Evolutionary conservation across 2,797 vertebrate genomes (phyloP).

Genomic region (Myioborus miniatus): DNA sequence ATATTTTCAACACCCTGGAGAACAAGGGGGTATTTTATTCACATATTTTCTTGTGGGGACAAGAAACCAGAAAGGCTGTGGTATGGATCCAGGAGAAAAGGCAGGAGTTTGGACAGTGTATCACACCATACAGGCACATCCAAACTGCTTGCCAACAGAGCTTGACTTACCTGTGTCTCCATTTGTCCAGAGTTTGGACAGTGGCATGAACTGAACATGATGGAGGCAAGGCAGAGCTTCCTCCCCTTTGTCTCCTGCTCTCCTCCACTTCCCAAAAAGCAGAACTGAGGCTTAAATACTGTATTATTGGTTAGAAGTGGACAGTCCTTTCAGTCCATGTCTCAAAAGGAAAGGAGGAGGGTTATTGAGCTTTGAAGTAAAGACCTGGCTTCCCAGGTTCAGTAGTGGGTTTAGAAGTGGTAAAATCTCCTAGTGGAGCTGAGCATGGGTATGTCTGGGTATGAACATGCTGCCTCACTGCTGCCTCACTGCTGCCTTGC

Average conservation of each 20-base stretch:
- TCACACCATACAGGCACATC: fast-evolving
- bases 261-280: background rate
- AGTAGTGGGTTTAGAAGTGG: background rate
- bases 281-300: background rate
- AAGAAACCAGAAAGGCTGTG: background rate
- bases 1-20: background rate
- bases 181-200: background rate
- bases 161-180: background rate
- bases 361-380: background rate
- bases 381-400: background rate
- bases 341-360: background rate
- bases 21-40: background rate
- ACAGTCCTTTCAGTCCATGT: background rate
- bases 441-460: background rate
- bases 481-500: background rate
- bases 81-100: background rate
- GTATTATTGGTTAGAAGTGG: background rate
- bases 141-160: background rate
- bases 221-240: background rate
- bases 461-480: background rate
- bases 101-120: background rate
- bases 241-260: background rate
- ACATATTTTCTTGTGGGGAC: background rate
- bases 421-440: background rate
- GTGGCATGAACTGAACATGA: fast-evolving